phyloP scores from a whole-genome alignment of 2,888 invertebrate genomes.

The Exephanes ischioxanthus region DNA sequence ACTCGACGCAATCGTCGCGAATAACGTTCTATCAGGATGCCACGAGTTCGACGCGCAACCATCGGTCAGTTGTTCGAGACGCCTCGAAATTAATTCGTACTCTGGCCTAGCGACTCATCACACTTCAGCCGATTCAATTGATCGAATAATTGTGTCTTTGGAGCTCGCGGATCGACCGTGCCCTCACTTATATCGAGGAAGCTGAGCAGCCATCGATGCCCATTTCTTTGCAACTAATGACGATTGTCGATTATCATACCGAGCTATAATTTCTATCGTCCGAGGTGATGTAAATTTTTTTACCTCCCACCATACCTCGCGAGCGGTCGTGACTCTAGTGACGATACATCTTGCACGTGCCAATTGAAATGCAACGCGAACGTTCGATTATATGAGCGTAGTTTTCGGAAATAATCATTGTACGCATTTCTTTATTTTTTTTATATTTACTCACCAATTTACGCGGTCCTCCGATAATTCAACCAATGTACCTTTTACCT shows the following conservation, averaged over 20 bases:
- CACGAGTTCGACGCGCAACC: conserved; percentile 29
- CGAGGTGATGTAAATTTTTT: too few species aligned
- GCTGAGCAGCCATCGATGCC: conserved; percentile 10
- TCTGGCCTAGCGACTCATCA: conserved; percentile 29
- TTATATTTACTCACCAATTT: conserved; percentile 3
- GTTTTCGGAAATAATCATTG: not conserved
- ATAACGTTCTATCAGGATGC: conserved; percentile 30
- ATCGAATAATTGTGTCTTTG: conserved; percentile 54
- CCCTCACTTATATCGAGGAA: conserved; percentile 8
- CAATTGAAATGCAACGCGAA: not conserved
- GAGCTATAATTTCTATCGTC: too few species aligned
- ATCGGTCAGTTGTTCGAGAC: conserved; percentile 55
- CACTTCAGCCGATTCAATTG: conserved; percentile 68
- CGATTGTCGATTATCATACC: not conserved
- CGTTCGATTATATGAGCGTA: not conserved
- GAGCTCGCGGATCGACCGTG: not conserved
- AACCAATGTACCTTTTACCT: not conserved
- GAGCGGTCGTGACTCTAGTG: too few species aligned
- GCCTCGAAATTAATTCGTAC: conserved; percentile 61
- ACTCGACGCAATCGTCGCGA: not conserved
- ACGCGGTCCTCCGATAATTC: not conserved
- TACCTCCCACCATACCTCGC: too few species aligned
- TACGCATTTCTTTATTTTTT: not conserved
- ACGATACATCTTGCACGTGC: not conserved
- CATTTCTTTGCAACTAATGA: not conserved